phyloP scores from a whole-genome alignment of 2,113 vertebrate species.

The Amphiprion percula region DNA sequence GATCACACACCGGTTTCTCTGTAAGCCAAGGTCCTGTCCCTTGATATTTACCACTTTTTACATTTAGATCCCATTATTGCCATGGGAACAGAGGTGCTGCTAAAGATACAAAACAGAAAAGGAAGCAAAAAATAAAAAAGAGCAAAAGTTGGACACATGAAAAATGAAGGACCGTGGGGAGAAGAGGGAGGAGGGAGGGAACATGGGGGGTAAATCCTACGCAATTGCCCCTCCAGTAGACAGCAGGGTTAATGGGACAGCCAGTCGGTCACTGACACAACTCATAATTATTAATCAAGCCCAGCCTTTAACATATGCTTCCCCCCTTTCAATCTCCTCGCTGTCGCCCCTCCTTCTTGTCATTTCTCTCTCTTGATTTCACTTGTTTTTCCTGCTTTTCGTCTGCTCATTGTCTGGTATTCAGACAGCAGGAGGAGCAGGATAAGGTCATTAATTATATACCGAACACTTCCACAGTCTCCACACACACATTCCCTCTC shows the following conservation, averaged over 20 bases:
- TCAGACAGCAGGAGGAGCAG: conserved; percentile 67
- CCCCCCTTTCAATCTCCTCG: conserved; percentile 21
- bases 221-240: conserved; percentile 64
- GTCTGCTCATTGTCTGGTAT: conserved; percentile 34
- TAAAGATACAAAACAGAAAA: conserved; percentile 2
- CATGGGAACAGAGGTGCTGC: conserved; percentile 41
- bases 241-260: conserved; percentile 60
- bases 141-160: conserved; percentile 23
- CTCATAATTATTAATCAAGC: conserved; percentile 72
- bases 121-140: not conserved
- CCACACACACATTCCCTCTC: conserved; percentile 34
- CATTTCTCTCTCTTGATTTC: conserved; percentile 44
- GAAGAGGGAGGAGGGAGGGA: not conserved
- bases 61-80: conserved; percentile 30
- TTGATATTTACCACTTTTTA: conserved; percentile 52
- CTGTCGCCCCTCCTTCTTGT: not conserved
- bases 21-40: conserved; percentile 38
- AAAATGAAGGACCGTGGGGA: conserved; percentile 21
- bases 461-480: conserved; percentile 51
- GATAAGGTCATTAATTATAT: conserved; percentile 80
- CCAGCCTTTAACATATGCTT: conserved; percentile 64
- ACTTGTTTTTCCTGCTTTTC: conserved; percentile 28
- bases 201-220: conserved; percentile 43
- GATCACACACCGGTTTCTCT: conserved; percentile 42
- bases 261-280: conserved; percentile 57